phyloP scores from a whole-genome alignment of 1,140 invertebrate genomes.

The Coenobita brevimanus region DNA sequence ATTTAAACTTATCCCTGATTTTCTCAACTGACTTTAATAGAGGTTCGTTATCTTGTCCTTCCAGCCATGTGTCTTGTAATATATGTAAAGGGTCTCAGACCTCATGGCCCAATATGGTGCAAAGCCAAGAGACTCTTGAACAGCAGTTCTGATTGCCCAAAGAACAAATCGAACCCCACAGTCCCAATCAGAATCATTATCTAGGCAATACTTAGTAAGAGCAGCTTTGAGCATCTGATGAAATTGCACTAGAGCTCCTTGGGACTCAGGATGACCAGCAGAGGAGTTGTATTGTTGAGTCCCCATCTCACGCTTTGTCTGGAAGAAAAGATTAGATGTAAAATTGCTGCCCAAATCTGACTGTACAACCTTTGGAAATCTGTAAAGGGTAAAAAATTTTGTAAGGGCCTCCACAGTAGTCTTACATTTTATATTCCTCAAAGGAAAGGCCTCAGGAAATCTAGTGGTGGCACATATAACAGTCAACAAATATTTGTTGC shows the following conservation, averaged over 20 bases:
- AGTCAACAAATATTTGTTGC: neutral
- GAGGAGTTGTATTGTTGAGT: neutral
- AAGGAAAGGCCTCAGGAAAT: conserved; percentile 5
- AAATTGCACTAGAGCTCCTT: no score
- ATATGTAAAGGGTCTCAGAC: neutral
- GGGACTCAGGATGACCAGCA: neutral
- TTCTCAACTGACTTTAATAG: neutral
- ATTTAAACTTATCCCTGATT: neutral
- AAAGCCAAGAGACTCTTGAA: neutral
- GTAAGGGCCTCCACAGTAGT: neutral
- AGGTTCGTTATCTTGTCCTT: neutral
- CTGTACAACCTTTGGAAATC: neutral
- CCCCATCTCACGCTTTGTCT: neutral
- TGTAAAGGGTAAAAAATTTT: neutral
- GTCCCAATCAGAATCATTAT: neutral
- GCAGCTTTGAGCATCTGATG: neutral
- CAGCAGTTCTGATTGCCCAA: neutral
- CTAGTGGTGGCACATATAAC: neutral
- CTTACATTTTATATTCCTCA: conserved; percentile 3
- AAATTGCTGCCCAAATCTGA: no score
- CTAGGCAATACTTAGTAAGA: neutral
- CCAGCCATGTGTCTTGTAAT: conserved; percentile 20
- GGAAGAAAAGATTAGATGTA: neutral
- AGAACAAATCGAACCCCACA: neutral
- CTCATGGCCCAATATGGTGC: neutral